Base-by-base conservation (phyloP, 2,113 vertebrate species). In the Cryptoleucopteryx plumbea region DNA sequence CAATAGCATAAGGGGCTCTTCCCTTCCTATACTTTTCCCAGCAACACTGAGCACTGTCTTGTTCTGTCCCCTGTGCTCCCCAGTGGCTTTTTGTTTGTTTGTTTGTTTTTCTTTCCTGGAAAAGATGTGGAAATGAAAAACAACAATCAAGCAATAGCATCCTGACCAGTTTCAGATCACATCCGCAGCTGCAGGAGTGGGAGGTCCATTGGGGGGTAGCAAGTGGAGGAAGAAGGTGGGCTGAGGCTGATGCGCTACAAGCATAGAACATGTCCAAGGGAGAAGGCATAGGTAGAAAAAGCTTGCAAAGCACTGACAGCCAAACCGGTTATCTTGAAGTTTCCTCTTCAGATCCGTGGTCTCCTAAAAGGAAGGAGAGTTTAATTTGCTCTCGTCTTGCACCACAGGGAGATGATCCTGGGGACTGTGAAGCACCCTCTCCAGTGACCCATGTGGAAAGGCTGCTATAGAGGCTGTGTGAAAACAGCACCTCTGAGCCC, bases 401-500 rank as follows among this genome's bases (percentile, higher is more conserved):
- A 40, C 36, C 55, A 61, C 31, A 45, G 63, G 8, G 36, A 86
- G 34, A 52, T 11, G 25, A 45, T 58, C 38, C 43, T 48, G 31
- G 25, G 22, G 22, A 62, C 7, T 16, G 42, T 1, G 2, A 75
- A 75, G 16, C 21, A 68, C 15, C 13, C n/a, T 71, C 31, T 89
- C 31, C 32, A 43, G 42, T 4, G 4, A 27, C 38, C 40, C 5
- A 16, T 1, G 3, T 20, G 34, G 27, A 29, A 70, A 78, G 48
- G 18, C 23, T 47, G 53, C 29, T 59, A 43, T 0, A 56, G 43
- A 0, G 0, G 27, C 36, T 4, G 0, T 32, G 22, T 5, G 9
- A 52, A 85, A 71, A 2, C 11, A 70, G 27, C 31, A 53, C 7
- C 40, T 67, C n/a, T 70, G 38, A 52, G 20, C 11, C 29, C 58